These are phyloP conservation scores for Pristis pectinata DNA, from an alignment of 2,797 vertebrate genomes.

Conservation along the genomic window DNA sequence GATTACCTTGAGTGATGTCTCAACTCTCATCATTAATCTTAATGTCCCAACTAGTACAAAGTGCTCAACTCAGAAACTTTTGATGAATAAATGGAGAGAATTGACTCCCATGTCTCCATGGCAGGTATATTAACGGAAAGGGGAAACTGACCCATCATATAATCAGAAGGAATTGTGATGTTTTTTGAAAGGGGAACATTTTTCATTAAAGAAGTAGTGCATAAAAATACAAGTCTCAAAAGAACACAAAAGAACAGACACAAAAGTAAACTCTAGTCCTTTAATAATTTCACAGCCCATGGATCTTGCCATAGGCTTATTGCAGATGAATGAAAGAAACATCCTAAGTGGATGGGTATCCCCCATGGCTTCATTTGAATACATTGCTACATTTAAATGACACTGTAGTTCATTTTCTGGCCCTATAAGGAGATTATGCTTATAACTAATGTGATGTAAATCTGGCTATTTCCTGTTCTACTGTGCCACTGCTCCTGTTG, in stretches of 20 bases:
- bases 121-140: neutral
- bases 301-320: neutral
- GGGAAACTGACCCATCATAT: neutral
- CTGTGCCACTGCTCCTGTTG: neutral
- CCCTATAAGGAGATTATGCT: neutral
- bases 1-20: neutral
- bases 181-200: neutral
- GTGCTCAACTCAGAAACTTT: neutral
- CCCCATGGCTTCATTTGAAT: neutral
- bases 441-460: neutral
- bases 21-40: neutral
- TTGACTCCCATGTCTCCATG: neutral
- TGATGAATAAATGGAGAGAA: neutral
- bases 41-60: neutral
- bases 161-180: neutral
- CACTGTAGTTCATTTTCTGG: neutral
- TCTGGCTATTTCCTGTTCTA: neutral
- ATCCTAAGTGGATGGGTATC: slow-evolving; percentile 9
- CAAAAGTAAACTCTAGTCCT: neutral
- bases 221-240: neutral
- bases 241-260: neutral
- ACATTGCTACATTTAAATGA: slow-evolving; percentile 23
- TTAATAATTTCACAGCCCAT: neutral
- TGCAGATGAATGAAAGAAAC: neutral
- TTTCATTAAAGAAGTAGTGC: neutral